These are phyloP conservation scores for Xestia rhomboidea DNA, from an alignment of 2,888 invertebrate genomes.

Conservation along the genomic window DNA sequence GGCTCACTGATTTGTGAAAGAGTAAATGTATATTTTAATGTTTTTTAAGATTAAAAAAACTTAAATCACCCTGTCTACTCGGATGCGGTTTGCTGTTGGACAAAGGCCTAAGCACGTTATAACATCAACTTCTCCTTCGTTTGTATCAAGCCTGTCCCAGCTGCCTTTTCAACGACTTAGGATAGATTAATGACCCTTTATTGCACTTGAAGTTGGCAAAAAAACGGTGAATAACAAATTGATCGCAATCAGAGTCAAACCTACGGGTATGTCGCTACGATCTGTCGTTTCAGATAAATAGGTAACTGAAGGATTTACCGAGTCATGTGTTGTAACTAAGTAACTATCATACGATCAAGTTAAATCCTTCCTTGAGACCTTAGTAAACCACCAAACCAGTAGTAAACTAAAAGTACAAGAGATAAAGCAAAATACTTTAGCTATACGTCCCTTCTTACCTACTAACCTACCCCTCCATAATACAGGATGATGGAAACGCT, in stretches of 20 bases:
- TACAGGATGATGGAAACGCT: slow-evolving; percentile 31
- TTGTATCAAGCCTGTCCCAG: not conserved
- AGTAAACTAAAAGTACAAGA: not conserved
- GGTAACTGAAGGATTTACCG: not conserved
- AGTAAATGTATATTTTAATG: not conserved
- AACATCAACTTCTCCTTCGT: not conserved
- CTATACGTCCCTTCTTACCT: no score
- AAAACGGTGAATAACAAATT: not conserved
- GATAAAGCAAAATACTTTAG: not conserved
- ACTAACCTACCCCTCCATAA: slow-evolving; percentile 7
- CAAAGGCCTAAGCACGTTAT: not conserved
- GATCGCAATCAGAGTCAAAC: not conserved
- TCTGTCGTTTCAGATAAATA: not conserved
- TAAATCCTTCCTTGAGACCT: not conserved
- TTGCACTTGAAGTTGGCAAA: not conserved
- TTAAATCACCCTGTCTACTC: not conserved
- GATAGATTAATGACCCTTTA: no score
- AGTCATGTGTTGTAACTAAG: not conserved
- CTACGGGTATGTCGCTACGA: no score
- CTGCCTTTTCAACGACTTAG: not conserved
- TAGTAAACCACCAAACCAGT: no score
- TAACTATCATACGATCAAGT: not conserved
- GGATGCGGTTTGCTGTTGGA: not conserved
- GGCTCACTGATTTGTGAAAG: slow-evolving; percentile 34
- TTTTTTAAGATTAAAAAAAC: not conserved